phyloP scores from a whole-genome alignment of 2,888 invertebrate species.

The Sinelater perroti region DNA sequence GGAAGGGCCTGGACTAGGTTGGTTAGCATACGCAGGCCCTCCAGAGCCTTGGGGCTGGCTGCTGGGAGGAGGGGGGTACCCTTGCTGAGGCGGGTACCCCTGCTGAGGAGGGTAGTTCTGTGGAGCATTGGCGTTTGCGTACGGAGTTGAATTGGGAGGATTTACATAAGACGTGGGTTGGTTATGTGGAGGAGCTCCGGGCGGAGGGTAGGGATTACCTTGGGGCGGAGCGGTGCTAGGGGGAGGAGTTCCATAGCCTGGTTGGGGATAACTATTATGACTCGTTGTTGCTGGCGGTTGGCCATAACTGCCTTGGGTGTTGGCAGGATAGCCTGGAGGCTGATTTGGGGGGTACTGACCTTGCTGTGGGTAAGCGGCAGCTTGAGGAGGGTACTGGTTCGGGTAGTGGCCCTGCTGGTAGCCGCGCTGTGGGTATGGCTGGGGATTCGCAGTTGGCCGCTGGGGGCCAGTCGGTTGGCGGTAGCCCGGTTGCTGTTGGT shows the following conservation, averaged over 20 bases:
- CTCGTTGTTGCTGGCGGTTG: constrained; percentile 69
- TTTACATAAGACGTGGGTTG: constrained; percentile 54
- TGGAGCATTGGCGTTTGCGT: constrained; percentile 52
- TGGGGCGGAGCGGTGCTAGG: constrained; percentile 51
- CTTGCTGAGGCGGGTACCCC: constrained; percentile 66
- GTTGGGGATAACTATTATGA: constrained; percentile 67
- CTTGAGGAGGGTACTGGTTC: constrained; percentile 72
- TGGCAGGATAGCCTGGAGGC: constrained; percentile 72
- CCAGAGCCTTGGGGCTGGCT: constrained; percentile 66
- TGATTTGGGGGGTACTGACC: constrained; percentile 72
- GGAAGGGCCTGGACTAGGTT: constrained; percentile 64
- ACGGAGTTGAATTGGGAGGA: constrained; percentile 56
- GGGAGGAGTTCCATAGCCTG: constrained; percentile 56
- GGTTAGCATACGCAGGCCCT: constrained; percentile 64
- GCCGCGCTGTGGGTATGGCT: constrained; percentile 73
- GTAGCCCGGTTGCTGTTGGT: constrained; percentile 62
- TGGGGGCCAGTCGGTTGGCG: constrained; percentile 65
- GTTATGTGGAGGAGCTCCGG: constrained; percentile 53
- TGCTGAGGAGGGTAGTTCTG: constrained; percentile 61
- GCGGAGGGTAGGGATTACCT: constrained; percentile 58
- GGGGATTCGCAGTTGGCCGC: constrained; percentile 69
- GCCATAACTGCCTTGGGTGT: constrained; percentile 67
- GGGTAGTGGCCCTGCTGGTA: constrained; percentile 75
- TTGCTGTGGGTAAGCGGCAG: constrained; percentile 72
- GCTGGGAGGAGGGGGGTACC: constrained; percentile 66